Conservation (phyloP, 2,113 vertebrate species). For the Perca flavescens region DNA sequence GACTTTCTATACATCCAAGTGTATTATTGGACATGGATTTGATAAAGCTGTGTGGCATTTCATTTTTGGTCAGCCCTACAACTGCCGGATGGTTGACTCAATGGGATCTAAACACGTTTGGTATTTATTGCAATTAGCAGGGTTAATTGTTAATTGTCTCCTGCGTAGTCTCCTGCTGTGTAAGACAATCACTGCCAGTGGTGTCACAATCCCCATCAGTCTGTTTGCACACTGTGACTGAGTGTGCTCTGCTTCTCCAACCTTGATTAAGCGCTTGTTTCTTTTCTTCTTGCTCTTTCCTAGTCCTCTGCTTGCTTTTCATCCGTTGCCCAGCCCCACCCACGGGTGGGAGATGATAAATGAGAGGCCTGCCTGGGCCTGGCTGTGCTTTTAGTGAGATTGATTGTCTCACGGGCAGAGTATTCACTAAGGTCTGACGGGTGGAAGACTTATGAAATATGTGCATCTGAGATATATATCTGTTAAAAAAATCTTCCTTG, state of each 20-base stretch:
- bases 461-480: background rate
- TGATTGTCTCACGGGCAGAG: constrained; percentile 5
- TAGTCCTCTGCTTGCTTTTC: background rate
- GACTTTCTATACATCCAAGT: background rate
- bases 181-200: background rate
- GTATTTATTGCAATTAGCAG: background rate
- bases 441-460: background rate
- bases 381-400: constrained; percentile 34
- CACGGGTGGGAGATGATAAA: constrained; percentile 44
- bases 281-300: constrained; percentile 1
- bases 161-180: background rate
- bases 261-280: background rate
- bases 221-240: background rate
- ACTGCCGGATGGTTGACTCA: background rate
- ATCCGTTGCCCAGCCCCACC: constrained; percentile 51
- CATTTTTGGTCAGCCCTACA: background rate
- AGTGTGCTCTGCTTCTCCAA: constrained; percentile 16
- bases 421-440: background rate
- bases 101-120: background rate
- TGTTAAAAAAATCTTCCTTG: background rate
- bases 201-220: background rate
- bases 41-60: background rate
- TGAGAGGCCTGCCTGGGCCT: constrained; percentile 28
- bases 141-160: background rate
- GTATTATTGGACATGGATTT: background rate